Percentiles rank a stretch among this genome's conserved stretches.
phyloP scores from a whole-genome alignment of 2,797 vertebrate genomes.

The Danio jaintianensis region DNA sequence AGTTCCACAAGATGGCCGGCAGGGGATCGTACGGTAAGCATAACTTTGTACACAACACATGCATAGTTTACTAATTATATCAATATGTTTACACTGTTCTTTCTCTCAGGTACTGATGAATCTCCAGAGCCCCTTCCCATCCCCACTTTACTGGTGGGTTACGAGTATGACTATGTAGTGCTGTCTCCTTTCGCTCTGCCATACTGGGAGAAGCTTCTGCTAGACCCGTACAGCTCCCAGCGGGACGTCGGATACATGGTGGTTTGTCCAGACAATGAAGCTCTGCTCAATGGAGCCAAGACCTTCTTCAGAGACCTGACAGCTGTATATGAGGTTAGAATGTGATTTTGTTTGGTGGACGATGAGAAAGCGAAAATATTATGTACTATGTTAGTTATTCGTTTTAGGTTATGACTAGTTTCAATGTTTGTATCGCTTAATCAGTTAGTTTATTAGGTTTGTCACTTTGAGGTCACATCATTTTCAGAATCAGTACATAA shows the following conservation, averaged over 20 bases:
- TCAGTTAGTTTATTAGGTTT: no score
- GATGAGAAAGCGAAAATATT: no score
- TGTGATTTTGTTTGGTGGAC: no score
- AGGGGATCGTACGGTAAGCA: slow-evolving; percentile 95
- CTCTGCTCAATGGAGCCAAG: slow-evolving; percentile 93
- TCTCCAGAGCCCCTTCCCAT: slow-evolving; percentile 98
- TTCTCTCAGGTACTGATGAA: slow-evolving; percentile 92
- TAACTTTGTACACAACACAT: neutral
- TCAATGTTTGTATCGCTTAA: no score
- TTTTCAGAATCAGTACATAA: no score
- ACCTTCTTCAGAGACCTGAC: slow-evolving; percentile 97
- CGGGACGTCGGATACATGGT: slow-evolving; percentile 96
- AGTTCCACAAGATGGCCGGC: slow-evolving; percentile 99
- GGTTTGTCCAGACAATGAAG: slow-evolving; percentile 97
- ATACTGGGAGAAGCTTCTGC: slow-evolving; percentile 97
- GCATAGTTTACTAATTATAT: neutral
- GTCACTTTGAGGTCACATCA: no score
- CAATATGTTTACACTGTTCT: neutral
- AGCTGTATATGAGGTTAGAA: slow-evolving; percentile 92
- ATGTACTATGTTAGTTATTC: no score
- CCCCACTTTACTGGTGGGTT: slow-evolving; percentile 96
- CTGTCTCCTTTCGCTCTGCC: slow-evolving; percentile 97
- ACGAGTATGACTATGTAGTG: slow-evolving; percentile 98
- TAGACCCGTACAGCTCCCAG: slow-evolving; percentile 97
- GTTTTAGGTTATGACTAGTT: no score